These are phyloP conservation scores for Triops cancriformis DNA, from an alignment of 1,140 invertebrate genomes.

Conservation along the genomic window DNA sequence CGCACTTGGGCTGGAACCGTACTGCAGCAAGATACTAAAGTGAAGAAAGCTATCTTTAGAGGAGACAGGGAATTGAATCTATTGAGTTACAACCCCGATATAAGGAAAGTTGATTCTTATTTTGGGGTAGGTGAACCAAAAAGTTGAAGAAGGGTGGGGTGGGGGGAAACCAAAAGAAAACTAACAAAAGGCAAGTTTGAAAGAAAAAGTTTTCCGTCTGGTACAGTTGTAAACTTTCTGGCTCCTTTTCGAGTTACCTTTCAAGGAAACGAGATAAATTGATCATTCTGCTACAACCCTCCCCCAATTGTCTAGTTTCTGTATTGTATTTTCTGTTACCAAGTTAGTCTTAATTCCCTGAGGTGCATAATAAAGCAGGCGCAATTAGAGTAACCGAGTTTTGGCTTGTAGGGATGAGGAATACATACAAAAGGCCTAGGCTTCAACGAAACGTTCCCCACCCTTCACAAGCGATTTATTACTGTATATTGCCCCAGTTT, in stretches of 20 bases:
- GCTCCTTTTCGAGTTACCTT: neutral
- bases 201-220: neutral
- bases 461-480: too few species aligned
- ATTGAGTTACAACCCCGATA: neutral
- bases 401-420: too few species aligned
- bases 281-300: neutral
- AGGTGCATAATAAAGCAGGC: neutral
- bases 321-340: too few species aligned
- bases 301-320: neutral
- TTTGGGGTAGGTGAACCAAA: neutral
- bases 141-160: too few species aligned
- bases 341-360: neutral
- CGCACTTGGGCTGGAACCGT: too few species aligned
- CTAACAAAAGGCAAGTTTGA: neutral
- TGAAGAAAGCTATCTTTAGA: neutral
- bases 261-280: neutral
- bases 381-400: neutral
- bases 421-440: neutral
- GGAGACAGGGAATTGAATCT: neutral
- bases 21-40: neutral
- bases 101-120: neutral
- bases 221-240: neutral
- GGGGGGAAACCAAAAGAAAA: neutral
- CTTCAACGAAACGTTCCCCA: too few species aligned
- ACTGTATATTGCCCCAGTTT: too few species aligned